Base-by-base conservation (phyloP, 2,113 vertebrate genomes). In the Puntigrus tetrazona region DNA sequence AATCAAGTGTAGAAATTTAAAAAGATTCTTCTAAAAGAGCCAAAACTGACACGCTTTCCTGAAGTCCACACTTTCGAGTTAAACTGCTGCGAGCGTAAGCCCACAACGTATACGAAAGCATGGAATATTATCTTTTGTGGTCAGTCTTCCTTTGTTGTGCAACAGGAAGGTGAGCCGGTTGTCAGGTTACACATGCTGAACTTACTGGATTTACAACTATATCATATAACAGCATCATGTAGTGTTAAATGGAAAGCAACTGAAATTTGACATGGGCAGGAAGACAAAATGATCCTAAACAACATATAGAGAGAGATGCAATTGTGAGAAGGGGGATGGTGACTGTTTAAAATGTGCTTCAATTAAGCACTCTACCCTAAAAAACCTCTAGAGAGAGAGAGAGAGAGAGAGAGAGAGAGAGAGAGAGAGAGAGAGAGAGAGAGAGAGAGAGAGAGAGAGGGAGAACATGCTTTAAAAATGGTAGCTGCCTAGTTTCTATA, bases 181-280 rank as follows among this genome's bases (percentile, higher is more conserved):
- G 27, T 69, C 81, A 78, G 4, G 85, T 82, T 76, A 83, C 83
- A 45, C 79, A 83, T 63, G 83, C 82, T 38, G 36, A 85, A 29
- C 52, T 67, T 86, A 91, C 91, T 87, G 88, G 90, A 70, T 72
- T 34, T 78, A 89, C 89, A 73, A 88, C 88, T 81, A 88, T 89
- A 92, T 93, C 91, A 85, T 47, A 61, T 84, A 69, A 89, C 91
- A 87, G 76, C 83, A 86, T 57, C 73, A 22, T 70, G 86, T 34
- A 82, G 29, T 25, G 82, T 57, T 41, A 74, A 73, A 78, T 82
- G 25, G 20, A 43, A 82, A 76, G 81, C 25, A 50, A 61, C 85
- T 81, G 52, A 88, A 89, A 87, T 88, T 2, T 7, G 45, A 47
- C 69, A 86, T 90, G 87, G 83, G 86, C 84, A 89, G 70, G 36